Percentiles rank a stretch among this genome's conserved stretches.
Evolutionary conservation across 2,888 invertebrate species (phyloP).

Genomic region (Eupithecia insigniata): DNA sequence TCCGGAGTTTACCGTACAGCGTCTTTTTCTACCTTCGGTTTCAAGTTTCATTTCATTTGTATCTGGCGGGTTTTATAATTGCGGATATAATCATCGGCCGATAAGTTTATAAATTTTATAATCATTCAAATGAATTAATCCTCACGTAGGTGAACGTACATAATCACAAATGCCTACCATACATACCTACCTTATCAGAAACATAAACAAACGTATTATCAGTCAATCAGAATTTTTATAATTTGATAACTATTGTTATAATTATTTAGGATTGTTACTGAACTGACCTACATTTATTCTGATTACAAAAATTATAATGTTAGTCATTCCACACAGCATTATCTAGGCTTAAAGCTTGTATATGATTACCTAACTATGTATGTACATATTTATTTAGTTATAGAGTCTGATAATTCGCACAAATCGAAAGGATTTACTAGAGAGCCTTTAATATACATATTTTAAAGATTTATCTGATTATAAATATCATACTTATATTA

Average conservation of each 20-base stretch:
- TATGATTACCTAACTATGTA: too few relatives aligned
- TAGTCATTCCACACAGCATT: too few relatives aligned
- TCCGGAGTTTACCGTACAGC: too few relatives aligned
- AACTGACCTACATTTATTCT: not conserved
- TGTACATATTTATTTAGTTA: too few relatives aligned
- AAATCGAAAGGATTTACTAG: too few relatives aligned
- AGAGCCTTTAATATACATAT: too few relatives aligned
- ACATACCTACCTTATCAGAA: slow-evolving; percentile 3
- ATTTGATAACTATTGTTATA: slow-evolving; percentile 3
- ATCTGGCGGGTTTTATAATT: not conserved
- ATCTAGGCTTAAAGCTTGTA: too few relatives aligned
- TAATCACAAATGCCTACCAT: too few relatives aligned
- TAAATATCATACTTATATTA: too few relatives aligned
- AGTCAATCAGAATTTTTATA: slow-evolving; percentile 9
- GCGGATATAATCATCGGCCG: not conserved
- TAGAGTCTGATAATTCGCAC: too few relatives aligned
- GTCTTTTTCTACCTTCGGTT: too few relatives aligned
- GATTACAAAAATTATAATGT: not conserved
- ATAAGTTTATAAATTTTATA: not conserved
- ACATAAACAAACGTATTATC: slow-evolving; percentile 2
- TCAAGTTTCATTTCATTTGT: not conserved
- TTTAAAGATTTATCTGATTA: too few relatives aligned
- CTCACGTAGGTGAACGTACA: not conserved
- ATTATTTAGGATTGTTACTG: not conserved
- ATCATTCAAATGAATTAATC: not conserved